Base-by-base conservation (phyloP, 1,140 invertebrate genomes). In the Pachypsylla venusta region DNA sequence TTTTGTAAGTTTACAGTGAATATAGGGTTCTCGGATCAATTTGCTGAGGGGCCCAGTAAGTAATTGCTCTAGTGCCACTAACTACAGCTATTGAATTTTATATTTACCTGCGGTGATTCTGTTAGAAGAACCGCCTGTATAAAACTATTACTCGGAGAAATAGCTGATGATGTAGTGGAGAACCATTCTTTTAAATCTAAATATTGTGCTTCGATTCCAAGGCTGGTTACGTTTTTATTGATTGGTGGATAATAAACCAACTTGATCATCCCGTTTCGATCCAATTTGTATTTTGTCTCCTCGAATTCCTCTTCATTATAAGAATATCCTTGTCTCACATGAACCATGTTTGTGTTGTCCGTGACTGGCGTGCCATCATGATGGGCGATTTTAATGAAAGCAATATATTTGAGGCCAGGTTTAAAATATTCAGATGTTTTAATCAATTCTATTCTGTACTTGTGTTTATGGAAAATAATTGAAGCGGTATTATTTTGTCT, bases 391-490 rank as follows among this genome's bases (percentile, higher is more conserved):
- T 86, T 85, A 5, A 86, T 70, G 70, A 84, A 85, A 57, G 86
- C 82, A 40, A 77, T 83, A 67, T 92, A 93, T 58, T 82, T 81
- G 42, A 96, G 75, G 5, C 84, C 87, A 1, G 90, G 88, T 68
- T 93, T 93, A 70, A 90, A 97, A 63, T 82, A 84, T 57, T 85
- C 81, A 2, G 90, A 79, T 1, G 86, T 86, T 64, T 89, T 81
- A 48, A 88, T 79, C 53, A 91, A 76, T 63, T 90, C 84, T 69
- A 97, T 77, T 65, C 83, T 84, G 65, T 93, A 90, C 25, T 84
- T 82, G 63, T 89, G 81, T 60, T 83, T 80, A 67, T 94, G 82
- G 1, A 94, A 70, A 16, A 80, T 80, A 57, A 93, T 76, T 61
- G 80, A 77, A 0, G 79, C 72, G 0, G 86, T 80, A 10, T 79